Evolutionary conservation across 1,140 invertebrate genomes (phyloP).

Genomic region (Pseudomyrmex flavicornis): DNA sequence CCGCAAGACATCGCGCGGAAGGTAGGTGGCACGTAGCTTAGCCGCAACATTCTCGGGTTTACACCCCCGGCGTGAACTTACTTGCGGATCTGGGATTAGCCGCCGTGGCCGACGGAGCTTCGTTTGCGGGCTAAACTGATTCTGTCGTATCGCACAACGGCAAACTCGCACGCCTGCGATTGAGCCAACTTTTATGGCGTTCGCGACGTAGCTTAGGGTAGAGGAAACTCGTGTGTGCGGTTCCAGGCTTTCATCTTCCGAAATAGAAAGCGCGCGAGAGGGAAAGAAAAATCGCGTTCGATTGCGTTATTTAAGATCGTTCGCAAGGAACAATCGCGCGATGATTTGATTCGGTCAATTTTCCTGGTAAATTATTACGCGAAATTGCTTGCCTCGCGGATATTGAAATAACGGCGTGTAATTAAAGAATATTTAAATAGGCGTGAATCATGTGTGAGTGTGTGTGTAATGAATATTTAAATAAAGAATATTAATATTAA

Average conservation of each 20-base stretch:
- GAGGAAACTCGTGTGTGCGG: neutral
- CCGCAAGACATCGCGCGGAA: slow-evolving; percentile 54
- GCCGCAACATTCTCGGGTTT: slow-evolving; percentile 76
- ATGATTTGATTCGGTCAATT: neutral
- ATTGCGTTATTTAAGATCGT: too few species aligned
- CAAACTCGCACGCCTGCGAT: slow-evolving; percentile 18
- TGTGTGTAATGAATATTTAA: slow-evolving; percentile 14
- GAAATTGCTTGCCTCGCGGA: too few species aligned
- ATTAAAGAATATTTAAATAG: too few species aligned
- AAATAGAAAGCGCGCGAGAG: neutral
- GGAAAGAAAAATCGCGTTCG: too few species aligned
- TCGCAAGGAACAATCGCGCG: neutral
- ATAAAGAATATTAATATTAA: slow-evolving; percentile 26
- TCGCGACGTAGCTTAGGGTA: neutral
- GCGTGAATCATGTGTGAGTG: too few species aligned
- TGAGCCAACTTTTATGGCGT: slow-evolving; percentile 18
- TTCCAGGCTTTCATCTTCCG: neutral
- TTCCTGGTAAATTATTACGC: neutral
- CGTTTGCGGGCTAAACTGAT: slow-evolving; percentile 71
- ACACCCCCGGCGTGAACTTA: slow-evolving; percentile 72
- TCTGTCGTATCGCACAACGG: slow-evolving; percentile 44
- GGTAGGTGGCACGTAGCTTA: slow-evolving; percentile 59
- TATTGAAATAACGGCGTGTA: slow-evolving; percentile 7
- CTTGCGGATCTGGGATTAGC: slow-evolving; percentile 71
- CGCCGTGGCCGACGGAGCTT: slow-evolving; percentile 62